Conservation (phyloP, 2,113 vertebrate species). For the Tonatia bakeri region DNA sequence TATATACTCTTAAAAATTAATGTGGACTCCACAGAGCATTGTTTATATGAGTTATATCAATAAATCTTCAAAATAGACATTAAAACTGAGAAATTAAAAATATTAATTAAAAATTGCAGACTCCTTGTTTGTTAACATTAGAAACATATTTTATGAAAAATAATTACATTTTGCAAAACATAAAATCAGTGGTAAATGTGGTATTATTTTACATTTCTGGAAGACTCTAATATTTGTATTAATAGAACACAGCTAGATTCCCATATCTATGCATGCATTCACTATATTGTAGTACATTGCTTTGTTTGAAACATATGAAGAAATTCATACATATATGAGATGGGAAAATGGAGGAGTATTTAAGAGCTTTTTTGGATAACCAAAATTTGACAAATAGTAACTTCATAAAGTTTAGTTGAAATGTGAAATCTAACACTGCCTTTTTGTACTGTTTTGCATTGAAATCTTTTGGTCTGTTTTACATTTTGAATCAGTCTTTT, state of each 20-base stretch:
- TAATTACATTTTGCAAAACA: not conserved
- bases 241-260: not conserved
- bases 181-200: not conserved
- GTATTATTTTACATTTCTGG: not conserved
- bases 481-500: not conserved
- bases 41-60: not conserved
- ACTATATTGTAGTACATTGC: not conserved
- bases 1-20: not conserved
- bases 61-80: not conserved
- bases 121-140: not conserved
- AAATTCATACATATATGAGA: not conserved
- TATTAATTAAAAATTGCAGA: not conserved
- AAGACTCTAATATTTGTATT: not conserved
- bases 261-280: not conserved
- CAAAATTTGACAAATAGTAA: not conserved
- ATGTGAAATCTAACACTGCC: not conserved
- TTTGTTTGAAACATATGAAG: not conserved
- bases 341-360: not conserved
- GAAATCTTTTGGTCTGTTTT: not conserved
- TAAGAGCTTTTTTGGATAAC: not conserved
- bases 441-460: not conserved
- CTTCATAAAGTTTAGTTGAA: not conserved
- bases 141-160: conserved; percentile 10
- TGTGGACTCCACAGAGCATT: not conserved
- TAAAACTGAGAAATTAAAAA: not conserved